These are phyloP conservation scores for Sus scrofa DNA, from an alignment of 2,113 vertebrate species.

Conservation along the genomic window DNA sequence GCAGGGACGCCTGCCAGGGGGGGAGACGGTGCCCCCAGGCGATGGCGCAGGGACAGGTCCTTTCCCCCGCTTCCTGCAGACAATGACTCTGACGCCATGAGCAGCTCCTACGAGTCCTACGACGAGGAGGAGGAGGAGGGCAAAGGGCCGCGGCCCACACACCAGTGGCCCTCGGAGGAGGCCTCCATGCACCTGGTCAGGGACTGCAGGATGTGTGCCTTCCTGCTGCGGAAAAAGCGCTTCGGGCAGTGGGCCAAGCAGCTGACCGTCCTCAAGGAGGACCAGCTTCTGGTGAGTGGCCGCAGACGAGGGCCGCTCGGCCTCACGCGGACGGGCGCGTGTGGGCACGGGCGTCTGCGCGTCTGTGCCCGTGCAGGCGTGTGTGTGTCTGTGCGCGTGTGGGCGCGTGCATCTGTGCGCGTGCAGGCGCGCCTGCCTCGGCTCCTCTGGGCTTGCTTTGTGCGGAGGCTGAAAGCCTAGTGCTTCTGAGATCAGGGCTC, in stretches of 20 bases:
- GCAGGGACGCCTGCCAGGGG: neutral
- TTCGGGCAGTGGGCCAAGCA: constrained; percentile 99
- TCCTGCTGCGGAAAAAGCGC: constrained; percentile 97
- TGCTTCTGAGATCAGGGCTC: neutral
- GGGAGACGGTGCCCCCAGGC: neutral
- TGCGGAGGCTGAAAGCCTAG: neutral
- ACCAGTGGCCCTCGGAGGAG: constrained; percentile 95
- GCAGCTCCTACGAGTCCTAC: constrained; percentile 98
- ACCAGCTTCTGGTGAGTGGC: constrained; percentile 94
- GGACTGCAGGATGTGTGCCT: constrained; percentile 96
- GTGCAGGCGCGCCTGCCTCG: neutral
- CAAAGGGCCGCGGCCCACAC: constrained; percentile 91
- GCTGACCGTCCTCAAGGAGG: constrained; percentile 95
- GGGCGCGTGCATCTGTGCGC: too few species aligned
- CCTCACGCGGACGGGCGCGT: neutral
- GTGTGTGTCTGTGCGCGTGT: rapidly evolving
- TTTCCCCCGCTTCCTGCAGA: constrained; percentile 85
- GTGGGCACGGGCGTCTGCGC: rapidly evolving
- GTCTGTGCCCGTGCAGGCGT: neutral
- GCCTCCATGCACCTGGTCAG: constrained; percentile 92
- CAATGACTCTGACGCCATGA: constrained; percentile 98
- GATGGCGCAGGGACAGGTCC: neutral
- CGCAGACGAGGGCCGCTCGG: neutral
- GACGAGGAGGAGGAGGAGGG: constrained; percentile 98
- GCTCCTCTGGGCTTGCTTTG: neutral